Percentiles rank a stretch among this genome's conserved stretches.
phyloP scores from a whole-genome alignment of 2,797 vertebrate species.

The Lates japonicus region DNA sequence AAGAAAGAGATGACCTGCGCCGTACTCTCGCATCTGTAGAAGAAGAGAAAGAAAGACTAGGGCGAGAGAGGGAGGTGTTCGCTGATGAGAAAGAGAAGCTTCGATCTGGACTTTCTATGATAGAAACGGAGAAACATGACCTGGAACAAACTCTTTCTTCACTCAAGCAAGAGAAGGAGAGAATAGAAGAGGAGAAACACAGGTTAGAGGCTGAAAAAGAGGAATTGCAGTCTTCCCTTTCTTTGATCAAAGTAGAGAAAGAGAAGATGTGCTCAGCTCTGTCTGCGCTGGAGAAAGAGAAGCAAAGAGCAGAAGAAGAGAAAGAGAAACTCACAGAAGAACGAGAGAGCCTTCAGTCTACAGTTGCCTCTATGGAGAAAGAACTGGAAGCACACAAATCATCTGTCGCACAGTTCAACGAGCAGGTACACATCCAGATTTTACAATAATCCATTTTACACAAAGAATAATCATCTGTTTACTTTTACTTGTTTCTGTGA shows the following conservation, averaged over 20 bases:
- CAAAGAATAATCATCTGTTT: not conserved
- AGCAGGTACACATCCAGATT: conserved; percentile 83
- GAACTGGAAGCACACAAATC: conserved; percentile 77
- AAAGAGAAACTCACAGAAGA: conserved; percentile 57
- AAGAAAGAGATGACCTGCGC: conserved; percentile 57
- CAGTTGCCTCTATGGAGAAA: conserved; percentile 75
- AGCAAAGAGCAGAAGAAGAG: conserved; percentile 46
- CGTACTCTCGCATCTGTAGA: conserved; percentile 40
- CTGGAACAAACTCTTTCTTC: conserved; percentile 51
- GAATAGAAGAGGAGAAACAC: conserved; percentile 50
- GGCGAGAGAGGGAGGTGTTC: conserved; percentile 30
- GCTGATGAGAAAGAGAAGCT: conserved; percentile 54
- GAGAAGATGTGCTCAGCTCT: conserved; percentile 45
- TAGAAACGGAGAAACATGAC: conserved; percentile 56
- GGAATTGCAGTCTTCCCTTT: conserved; percentile 56
- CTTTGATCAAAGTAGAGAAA: conserved; percentile 58
- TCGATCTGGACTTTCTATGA: conserved; percentile 29
- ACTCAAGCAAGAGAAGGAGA: conserved; percentile 56
- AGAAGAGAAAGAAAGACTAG: conserved; percentile 54
- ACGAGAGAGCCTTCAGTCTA: conserved; percentile 52
- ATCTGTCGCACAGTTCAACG: conserved; percentile 77
- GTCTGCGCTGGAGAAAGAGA: conserved; percentile 64
- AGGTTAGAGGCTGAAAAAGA: conserved; percentile 55
- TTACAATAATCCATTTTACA: not conserved
- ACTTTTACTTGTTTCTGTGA: not conserved